Percentiles rank a stretch among this genome's conserved stretches.
phyloP scores from a whole-genome alignment of 2,113 vertebrate genomes.

The Hymenochirus boettgeri region DNA sequence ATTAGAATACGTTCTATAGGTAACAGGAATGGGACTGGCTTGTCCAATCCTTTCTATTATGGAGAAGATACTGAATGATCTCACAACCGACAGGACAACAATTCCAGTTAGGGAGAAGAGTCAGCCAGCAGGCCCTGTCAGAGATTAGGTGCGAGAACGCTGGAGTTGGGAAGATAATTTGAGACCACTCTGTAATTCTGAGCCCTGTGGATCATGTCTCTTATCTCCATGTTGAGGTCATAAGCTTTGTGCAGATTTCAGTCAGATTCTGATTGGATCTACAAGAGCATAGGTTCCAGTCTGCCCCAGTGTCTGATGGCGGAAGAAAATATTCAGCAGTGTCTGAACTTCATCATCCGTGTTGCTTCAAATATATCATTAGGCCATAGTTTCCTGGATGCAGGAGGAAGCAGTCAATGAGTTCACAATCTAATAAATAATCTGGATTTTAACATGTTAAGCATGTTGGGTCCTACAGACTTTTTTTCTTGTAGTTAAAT shows the following conservation, averaged over 20 bases:
- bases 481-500: no score
- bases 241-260: constrained; percentile 83
- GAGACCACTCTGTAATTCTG: constrained; percentile 83
- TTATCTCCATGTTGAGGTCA: constrained; percentile 90
- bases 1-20: constrained; percentile 70
- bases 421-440: no score
- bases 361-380: constrained; percentile 88
- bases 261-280: constrained; percentile 88
- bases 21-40: constrained; percentile 70
- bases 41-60: constrained; percentile 81
- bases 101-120: constrained; percentile 61
- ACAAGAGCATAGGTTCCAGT: constrained; percentile 91
- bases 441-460: no score
- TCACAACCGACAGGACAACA: constrained; percentile 72
- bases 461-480: no score
- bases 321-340: constrained; percentile 92
- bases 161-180: constrained; percentile 87
- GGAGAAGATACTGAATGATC: constrained; percentile 64
- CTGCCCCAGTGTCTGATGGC: constrained; percentile 91
- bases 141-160: constrained; percentile 82
- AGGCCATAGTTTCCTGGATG: constrained; percentile 80
- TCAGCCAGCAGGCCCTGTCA: constrained; percentile 74
- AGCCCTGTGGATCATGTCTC: constrained; percentile 84
- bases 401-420: no score
- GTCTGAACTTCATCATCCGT: constrained; percentile 91